These are phyloP conservation scores for Melanotaenia pygmaea DNA, from an alignment of 2,797 vertebrate genomes.

Conservation along the genomic window DNA sequence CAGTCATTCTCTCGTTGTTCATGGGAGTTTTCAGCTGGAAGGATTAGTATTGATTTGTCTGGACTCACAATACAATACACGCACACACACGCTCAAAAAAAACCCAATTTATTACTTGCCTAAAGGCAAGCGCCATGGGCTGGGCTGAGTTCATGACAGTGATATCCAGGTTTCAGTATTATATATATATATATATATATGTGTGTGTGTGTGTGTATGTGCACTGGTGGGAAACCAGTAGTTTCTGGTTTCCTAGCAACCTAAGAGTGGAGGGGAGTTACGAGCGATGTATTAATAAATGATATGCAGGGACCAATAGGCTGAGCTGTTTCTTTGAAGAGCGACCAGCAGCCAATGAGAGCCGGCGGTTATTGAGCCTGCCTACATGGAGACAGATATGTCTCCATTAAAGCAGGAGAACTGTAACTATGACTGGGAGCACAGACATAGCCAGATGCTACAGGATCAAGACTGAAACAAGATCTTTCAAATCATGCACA, in stretches of 20 bases:
- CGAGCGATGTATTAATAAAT: conserved; percentile 64
- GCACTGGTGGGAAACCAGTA: conserved; percentile 78
- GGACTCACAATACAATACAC: conserved; percentile 29
- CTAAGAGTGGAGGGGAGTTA: conserved; percentile 79
- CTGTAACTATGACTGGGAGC: conserved; percentile 68
- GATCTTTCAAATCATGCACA: conserved; percentile 35
- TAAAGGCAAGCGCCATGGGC: conserved; percentile 17
- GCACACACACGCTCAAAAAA: conserved; percentile 6
- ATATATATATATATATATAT: not conserved
- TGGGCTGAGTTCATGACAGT: conserved; percentile 30
- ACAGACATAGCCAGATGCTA: conserved; percentile 51
- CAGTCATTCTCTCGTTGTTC: conserved; percentile 7
- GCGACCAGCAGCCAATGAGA: conserved; percentile 65
- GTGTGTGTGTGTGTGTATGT: too few relatives aligned
- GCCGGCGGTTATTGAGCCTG: conserved; percentile 34
- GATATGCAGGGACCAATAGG: conserved; percentile 61
- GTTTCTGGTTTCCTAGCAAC: conserved; percentile 93
- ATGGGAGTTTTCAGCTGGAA: conserved; percentile 42
- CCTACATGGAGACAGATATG: conserved; percentile 70
- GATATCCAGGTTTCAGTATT: conserved; percentile 12
- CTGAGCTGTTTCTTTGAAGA: conserved; percentile 33
- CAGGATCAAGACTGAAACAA: conserved; percentile 61
- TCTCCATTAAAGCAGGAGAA: conserved; percentile 78
- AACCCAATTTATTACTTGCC: not conserved
- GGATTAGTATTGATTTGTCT: conserved; percentile 64